These are phyloP conservation scores for Crepidodera aurea DNA, from an alignment of 2,888 invertebrate species.

Conservation along the genomic window DNA sequence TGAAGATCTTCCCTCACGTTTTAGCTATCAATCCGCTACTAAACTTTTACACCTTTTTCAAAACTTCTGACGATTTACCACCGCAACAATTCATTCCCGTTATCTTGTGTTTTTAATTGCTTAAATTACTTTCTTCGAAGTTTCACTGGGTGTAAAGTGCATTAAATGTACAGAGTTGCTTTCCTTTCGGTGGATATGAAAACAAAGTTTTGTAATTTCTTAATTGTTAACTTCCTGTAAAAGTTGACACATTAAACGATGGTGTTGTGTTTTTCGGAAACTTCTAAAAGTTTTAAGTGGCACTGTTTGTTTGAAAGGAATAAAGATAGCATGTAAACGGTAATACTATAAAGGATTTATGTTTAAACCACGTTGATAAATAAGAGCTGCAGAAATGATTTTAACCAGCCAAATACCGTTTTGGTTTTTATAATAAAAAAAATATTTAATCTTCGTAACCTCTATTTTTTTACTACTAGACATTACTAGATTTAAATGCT, in stretches of 20 bases:
- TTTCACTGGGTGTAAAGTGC: conserved; percentile 27
- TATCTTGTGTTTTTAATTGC: conserved; percentile 32
- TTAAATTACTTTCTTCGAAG: conserved; percentile 30
- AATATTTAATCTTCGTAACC: too few relatives aligned
- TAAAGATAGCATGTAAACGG: neutral
- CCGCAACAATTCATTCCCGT: conserved; percentile 26
- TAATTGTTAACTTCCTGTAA: conserved; percentile 20
- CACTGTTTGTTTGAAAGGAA: neutral
- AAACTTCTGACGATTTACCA: conserved; percentile 19
- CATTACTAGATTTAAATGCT: too few relatives aligned
- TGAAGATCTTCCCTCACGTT: neutral
- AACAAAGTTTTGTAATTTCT: conserved; percentile 18
- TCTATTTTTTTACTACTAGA: too few relatives aligned
- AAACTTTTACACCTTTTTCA: neutral
- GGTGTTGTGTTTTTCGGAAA: neutral
- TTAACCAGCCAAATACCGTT: too few relatives aligned
- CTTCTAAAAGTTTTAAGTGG: neutral
- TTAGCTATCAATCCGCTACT: neutral
- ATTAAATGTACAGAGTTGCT: conserved; percentile 27
- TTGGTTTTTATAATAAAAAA: too few relatives aligned
- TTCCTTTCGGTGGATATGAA: conserved; percentile 15
- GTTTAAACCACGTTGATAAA: too few relatives aligned
- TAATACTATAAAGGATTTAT: neutral
- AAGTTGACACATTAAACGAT: conserved; percentile 14
- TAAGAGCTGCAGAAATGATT: too few relatives aligned